Base-by-base conservation (phyloP, 2,113 vertebrate species). In the Hippocampus mohnikei region DNA sequence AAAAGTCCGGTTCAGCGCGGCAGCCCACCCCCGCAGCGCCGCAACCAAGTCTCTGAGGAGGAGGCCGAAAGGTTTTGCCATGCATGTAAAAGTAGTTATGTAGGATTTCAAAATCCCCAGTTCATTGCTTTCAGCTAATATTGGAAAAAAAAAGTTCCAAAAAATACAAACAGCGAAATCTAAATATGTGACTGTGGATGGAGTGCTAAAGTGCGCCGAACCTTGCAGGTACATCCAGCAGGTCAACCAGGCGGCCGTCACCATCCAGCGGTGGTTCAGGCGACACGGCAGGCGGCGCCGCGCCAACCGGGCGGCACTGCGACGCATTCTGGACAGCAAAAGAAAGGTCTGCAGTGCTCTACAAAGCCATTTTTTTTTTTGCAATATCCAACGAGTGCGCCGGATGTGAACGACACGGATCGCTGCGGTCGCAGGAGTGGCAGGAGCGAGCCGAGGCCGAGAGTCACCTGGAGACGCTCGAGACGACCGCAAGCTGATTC, bases 221-320 rank as follows among this genome's bases (percentile, higher is more conserved):
- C 46, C 13, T 65, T 70, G 1, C 81, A 98, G 97, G 91, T 98
- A 95, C 56, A 95, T 98, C 81, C 91, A 93, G 89, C 94, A 93
- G 88, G 96, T 98, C 81, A 97, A 94, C 88, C 85, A 88, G 46
- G 96, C 96, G 0, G 95, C 95, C 0, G 73, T 97, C 70, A 94
- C 92, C 70, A 98, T 99, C 86, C 97, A 99, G 91, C 94, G 94
- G 68, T 98, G 97, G 96, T 98, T 95, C 91, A 88, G 96, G 3
- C 90, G 29, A 5, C 95, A 94, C 25, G 60, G 77, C 0, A 88
- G 83, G 61, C 89, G 78, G 23, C 93, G 44, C 29, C 81, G 33
- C 44, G 75, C 79, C 0, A 87, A 89, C 1, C 86, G 93, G 0
- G 82, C 89, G 0, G 79, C 76, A 0, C 88, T 95, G 65, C 88